A percentile compares a stretch with the other conserved stretches of the same genome.
Evolutionary conservation across 1,140 invertebrate genomes (phyloP).

Genomic region (Contarinia nasturtii): DNA sequence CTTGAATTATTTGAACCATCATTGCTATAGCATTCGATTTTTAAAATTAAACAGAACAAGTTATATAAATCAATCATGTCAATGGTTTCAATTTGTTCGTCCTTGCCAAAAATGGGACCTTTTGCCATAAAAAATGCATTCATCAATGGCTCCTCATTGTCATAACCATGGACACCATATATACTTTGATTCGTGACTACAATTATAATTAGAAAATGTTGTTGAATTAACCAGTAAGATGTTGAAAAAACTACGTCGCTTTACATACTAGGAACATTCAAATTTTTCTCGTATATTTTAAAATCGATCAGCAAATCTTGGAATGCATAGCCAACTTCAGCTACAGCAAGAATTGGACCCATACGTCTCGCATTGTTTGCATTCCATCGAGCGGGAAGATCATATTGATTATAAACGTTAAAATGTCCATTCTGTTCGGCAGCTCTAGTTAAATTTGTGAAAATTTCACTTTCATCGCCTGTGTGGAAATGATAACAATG

Average conservation of each 20-base stretch:
- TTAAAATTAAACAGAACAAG: not conserved
- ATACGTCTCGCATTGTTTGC: not conserved
- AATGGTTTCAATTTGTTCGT: not conserved
- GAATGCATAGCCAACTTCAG: not conserved
- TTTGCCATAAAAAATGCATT: not conserved
- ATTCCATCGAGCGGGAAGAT: not conserved
- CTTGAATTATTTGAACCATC: not conserved
- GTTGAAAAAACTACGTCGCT: too few relatives aligned
- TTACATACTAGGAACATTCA: not conserved
- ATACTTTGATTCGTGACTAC: not conserved
- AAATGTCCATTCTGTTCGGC: not conserved
- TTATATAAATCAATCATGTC: not conserved
- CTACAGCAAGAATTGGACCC: not conserved
- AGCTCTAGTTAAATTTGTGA: not conserved
- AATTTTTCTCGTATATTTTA: not conserved
- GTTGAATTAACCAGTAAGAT: not conserved
- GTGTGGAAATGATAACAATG: not conserved
- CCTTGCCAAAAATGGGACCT: not conserved
- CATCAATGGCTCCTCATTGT: not conserved
- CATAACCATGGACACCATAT: slow-evolving; percentile 1
- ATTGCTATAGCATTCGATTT: not conserved
- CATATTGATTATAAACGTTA: not conserved
- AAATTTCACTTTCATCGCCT: not conserved
- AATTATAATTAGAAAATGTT: not conserved
- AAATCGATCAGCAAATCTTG: not conserved